Evolutionary conservation across 2,113 vertebrate species (phyloP), one percentile per base, ranked within the genome.

Genomic region (Platycercus adscitus): DNA sequence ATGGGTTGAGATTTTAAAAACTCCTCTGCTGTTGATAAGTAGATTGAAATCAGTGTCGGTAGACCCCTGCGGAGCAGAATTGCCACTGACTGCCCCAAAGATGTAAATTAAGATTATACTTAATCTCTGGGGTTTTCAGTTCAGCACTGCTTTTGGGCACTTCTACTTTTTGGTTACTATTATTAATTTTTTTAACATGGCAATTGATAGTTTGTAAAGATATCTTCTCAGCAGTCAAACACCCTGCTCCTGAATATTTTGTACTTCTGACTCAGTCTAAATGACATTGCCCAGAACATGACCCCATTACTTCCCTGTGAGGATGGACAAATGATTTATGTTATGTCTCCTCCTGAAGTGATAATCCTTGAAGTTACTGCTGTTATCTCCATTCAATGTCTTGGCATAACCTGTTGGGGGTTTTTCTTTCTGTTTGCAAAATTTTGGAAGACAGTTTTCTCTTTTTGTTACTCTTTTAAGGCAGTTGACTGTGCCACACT

Each of bases 281-380:
- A 58, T 64, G 17, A 37, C n/a, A 24, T 26, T 41, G 15, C 6
- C 37, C 65, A 64, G 61, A 81, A 73, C 17, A 20, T n/a, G 50
- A 9, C 31, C n/a, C 25, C 0, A 0, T 41, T 76, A 26, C 41
- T 81, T 70, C 18, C 13, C 9, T 13, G 28, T 10, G 31, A 73
- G 47, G 20, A 35, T 14, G 15, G 39, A 77, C 23, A 18, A 46
- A 85, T 46, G 4, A 65, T 70, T 82, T 49, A 53, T 58, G 17
- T 21, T 53, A 49, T 20, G 46, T 73, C 33, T 23, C 11, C 8
- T 71, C 53, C 37, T 72, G 63, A 75, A 31, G n/a, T 0, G 0
- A 31, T 39, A 73, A 53, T 8, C 14, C 43, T 86, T 78, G 23
- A 83, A 53, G 39, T 43, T 50, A 37, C 43, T 71, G 64, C 68